phyloP scores from a whole-genome alignment of 2,113 vertebrate species.

The Junco hyemalis region DNA sequence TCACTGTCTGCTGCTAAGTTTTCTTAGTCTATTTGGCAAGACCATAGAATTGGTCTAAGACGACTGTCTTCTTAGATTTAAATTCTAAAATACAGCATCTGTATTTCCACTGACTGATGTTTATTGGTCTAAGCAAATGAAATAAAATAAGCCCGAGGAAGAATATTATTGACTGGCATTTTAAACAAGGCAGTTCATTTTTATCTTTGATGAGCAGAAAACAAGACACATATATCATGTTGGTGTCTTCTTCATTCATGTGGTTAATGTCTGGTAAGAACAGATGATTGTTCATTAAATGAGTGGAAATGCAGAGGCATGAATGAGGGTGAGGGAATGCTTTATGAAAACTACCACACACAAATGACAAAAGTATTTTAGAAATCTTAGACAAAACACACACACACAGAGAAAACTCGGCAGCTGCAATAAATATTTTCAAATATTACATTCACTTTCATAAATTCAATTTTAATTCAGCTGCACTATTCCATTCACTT shows the following conservation, averaged over 20 bases:
- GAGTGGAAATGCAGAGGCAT: not conserved
- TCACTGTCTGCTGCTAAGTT: not conserved
- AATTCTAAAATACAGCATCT: slow-evolving; percentile 17
- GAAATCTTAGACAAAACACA: not conserved
- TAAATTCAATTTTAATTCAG: not conserved
- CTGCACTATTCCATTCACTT: not conserved
- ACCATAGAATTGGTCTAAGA: not conserved
- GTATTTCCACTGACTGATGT: not conserved
- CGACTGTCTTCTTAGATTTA: not conserved
- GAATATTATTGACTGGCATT: slow-evolving; percentile 42
- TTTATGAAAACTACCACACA: not conserved
- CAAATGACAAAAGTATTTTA: not conserved
- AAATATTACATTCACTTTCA: not conserved
- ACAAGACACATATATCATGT: not conserved
- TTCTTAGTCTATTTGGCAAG: not conserved
- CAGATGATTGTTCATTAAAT: not conserved
- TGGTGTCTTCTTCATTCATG: not conserved
- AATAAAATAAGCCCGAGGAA: slow-evolving; percentile 31
- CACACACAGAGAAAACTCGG: not conserved
- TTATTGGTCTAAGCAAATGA: slow-evolving; percentile 41
- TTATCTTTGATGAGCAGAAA: not conserved
- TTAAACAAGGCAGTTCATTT: slow-evolving; percentile 61
- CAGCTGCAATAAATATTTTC: not conserved
- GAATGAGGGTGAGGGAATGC: not conserved
- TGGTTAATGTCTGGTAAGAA: not conserved